phyloP scores from a whole-genome alignment of 2,113 vertebrate species.

The Cavia aperea region DNA sequence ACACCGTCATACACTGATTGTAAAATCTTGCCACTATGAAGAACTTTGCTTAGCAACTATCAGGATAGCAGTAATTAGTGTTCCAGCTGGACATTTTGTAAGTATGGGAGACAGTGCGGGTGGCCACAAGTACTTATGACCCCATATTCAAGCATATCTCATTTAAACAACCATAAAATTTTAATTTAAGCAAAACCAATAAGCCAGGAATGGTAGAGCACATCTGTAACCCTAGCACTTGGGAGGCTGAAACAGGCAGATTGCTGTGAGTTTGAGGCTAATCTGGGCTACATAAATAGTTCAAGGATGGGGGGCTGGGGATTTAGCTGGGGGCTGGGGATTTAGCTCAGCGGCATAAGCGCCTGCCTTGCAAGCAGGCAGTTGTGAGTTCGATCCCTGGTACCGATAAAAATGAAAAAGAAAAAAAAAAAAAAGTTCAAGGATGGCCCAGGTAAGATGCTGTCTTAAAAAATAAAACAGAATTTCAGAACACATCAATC shows the following conservation, averaged over 20 bases:
- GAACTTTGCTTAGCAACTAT: neutral
- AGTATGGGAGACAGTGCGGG: neutral
- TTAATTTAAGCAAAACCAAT: neutral
- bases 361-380: no score
- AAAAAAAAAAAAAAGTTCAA: neutral
- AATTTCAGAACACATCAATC: no score
- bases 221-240: neutral
- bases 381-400: no score
- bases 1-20: neutral
- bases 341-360: no score
- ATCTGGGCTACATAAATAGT: neutral
- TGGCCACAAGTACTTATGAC: neutral
- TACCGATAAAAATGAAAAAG: no score
- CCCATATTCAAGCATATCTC: neutral
- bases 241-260: neutral
- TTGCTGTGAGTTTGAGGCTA: neutral
- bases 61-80: neutral
- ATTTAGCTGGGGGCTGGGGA: no score
- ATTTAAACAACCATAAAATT: neutral
- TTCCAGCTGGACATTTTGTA: neutral
- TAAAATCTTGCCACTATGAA: neutral
- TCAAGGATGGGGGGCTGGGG: no score
- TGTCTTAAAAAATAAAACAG: neutral
- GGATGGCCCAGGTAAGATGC: neutral
- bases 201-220: neutral